phyloP scores from a whole-genome alignment of 2,888 invertebrate genomes.

The Lepidochitona cinerea region DNA sequence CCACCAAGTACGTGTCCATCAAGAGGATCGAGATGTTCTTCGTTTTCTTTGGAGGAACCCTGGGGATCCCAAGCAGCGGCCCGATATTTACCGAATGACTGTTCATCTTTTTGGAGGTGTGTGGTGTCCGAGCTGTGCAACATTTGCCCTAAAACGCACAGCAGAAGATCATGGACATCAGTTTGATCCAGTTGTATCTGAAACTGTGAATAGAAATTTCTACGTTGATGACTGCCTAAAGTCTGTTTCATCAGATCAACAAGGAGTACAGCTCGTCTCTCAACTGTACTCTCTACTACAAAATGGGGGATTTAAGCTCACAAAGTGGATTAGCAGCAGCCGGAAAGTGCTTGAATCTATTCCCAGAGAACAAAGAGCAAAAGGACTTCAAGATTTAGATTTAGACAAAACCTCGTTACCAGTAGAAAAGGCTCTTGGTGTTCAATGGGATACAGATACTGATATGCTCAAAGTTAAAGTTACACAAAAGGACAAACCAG shows the following conservation, averaged over 20 bases:
- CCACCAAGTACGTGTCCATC: neutral
- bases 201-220: neutral
- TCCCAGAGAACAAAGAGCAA: neutral
- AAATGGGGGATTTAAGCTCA: conserved; percentile 1
- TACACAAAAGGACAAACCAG: neutral
- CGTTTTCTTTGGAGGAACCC: conserved; percentile 3
- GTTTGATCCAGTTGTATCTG: neutral
- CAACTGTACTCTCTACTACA: neutral
- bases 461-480: neutral
- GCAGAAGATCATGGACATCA: neutral
- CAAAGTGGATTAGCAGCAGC: neutral
- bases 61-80: neutral
- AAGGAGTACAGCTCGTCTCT: neutral
- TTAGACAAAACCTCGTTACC: neutral
- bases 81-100: conserved; percentile 8
- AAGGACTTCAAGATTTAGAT: neutral
- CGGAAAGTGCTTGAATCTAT: neutral
- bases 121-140: neutral
- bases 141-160: neutral
- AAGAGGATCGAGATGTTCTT: too few relatives aligned
- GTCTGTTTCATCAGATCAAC: neutral
- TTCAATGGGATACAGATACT: neutral
- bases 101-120: conserved; percentile 11
- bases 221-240: conserved; percentile 15
- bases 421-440: neutral